A percentile compares a stretch with the other conserved stretches of the same genome.
Evolutionary conservation across 2,888 invertebrate genomes (phyloP).

Genomic region (Sipunculus nudus): DNA sequence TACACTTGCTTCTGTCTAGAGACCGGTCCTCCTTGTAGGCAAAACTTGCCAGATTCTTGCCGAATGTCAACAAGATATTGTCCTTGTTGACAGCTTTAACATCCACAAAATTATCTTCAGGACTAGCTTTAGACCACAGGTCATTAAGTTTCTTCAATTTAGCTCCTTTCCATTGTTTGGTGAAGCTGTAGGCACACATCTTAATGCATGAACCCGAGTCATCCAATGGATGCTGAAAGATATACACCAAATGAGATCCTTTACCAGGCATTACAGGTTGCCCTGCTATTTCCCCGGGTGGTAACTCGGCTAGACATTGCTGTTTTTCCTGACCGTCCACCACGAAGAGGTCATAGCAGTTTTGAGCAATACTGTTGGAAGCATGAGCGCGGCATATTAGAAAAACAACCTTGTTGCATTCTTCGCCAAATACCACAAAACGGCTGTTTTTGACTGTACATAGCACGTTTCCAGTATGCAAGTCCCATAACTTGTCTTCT

Average conservation of each 20-base stretch:
- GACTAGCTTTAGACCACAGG: constrained; percentile 37
- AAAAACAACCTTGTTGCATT: constrained; percentile 41
- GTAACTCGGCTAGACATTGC: constrained; percentile 13
- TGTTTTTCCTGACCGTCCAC: constrained; percentile 3
- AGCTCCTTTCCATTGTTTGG: constrained; percentile 15
- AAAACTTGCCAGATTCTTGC: constrained; percentile 38
- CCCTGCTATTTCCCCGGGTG: constrained; percentile 24
- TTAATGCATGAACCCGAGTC: neutral
- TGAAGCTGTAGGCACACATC: constrained; percentile 22
- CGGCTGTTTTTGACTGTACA: constrained; percentile 38
- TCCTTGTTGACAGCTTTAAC: constrained; percentile 34
- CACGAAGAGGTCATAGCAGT: constrained; percentile 11
- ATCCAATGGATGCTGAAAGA: constrained; percentile 12
- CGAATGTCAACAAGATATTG: constrained; percentile 45
- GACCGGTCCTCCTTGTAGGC: constrained; percentile 43
- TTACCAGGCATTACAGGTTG: constrained; percentile 15
- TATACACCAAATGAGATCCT: constrained; percentile 10
- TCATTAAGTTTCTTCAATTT: constrained; percentile 26
- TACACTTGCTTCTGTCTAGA: constrained; percentile 34
- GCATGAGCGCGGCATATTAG: constrained; percentile 44
- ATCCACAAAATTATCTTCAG: constrained; percentile 44
- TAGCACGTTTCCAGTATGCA: constrained; percentile 41
- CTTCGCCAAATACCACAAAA: constrained; percentile 44
- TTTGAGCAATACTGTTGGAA: constrained; percentile 13
- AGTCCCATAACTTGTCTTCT: constrained; percentile 52